These are phyloP conservation scores for Phaonia tiefii DNA, from an alignment of 2,888 invertebrate species.

Conservation along the genomic window DNA sequence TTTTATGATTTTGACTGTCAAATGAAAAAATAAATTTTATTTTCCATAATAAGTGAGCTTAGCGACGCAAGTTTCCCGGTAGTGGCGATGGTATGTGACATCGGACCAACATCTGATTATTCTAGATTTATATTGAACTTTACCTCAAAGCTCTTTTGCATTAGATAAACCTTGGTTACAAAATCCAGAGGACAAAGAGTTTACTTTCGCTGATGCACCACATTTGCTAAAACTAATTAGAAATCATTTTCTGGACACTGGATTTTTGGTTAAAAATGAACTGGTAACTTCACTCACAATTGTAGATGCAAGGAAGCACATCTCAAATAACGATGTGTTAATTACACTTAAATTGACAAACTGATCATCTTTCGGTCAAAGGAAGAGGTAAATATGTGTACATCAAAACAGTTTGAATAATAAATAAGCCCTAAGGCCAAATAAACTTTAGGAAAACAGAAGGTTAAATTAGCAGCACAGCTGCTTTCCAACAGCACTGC, in stretches of 20 bases:
- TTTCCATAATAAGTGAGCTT: neutral
- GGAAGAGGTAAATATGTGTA: neutral
- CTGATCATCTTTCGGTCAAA: conserved; percentile 35
- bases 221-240: conserved; percentile 65
- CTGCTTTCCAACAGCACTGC: conserved; percentile 51
- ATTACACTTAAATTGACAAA: conserved; percentile 39
- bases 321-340: conserved; percentile 24
- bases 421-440: no score
- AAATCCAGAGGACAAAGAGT: neutral
- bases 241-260: conserved; percentile 63
- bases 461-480: conserved; percentile 47
- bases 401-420: neutral
- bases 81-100: conserved; percentile 48
- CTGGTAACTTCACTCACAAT: conserved; percentile 20
- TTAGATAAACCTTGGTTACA: conserved; percentile 11
- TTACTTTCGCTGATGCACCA: neutral
- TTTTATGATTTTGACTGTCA: no score
- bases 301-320: conserved; percentile 12
- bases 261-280: conserved; percentile 54
- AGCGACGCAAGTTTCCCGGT: conserved; percentile 39
- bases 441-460: conserved; percentile 41
- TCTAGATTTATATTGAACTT: neutral
- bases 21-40: conserved; percentile 26
- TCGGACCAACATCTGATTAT: neutral
- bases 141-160: neutral